Base-by-base conservation (phyloP, 2,888 invertebrate genomes). In the Ellobium chinense region DNA sequence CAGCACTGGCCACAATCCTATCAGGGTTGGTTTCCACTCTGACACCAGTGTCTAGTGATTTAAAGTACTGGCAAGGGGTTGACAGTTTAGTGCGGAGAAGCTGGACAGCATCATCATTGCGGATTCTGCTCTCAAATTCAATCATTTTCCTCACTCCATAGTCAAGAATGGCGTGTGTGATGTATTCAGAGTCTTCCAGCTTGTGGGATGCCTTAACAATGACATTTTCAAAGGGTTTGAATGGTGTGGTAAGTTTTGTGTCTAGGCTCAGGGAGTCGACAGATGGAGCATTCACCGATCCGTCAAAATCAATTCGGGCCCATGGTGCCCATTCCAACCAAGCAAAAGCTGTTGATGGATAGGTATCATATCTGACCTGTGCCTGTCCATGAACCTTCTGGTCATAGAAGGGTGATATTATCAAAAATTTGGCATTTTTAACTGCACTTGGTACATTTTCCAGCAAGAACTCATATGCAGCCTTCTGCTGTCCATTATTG, bases 291-390 rank as follows among this genome's bases (percentile, higher is more conserved):
- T 78, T 81, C 54, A 87, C 14, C 14, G 80, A 81, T 3, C 89
- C 83, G 65, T 87, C 88, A 1, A 88, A 39, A 2, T 80, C 77
- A 31, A 88, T 66, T 56, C 72, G 84, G 36, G 75, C 66, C 31
- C 72, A 65, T 27, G 84, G 84, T 14, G 81, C 60, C 82, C 82
- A 81, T 31, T 77, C 70, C 29, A 86, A 12, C 74, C 85, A 82
- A 27, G 70, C 68, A 46, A 85, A 82, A 1, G 81, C 86, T 5
- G 83, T 85, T 66, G 79, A 46, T 39, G 88, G 88, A 65, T 80
- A 84, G 12, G 46, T n/a, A 24, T 37, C 46, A 72, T 84, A 85
- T 27, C 82, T 81, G 29, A 84, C 37, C 24, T 78, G 14, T 37
- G 66, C n/a, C 37, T 72, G 39, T 1, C 62, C 65, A 36, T 65